Conservation (phyloP, 2,113 vertebrate species). For the Pygoscelis antarcticus region DNA sequence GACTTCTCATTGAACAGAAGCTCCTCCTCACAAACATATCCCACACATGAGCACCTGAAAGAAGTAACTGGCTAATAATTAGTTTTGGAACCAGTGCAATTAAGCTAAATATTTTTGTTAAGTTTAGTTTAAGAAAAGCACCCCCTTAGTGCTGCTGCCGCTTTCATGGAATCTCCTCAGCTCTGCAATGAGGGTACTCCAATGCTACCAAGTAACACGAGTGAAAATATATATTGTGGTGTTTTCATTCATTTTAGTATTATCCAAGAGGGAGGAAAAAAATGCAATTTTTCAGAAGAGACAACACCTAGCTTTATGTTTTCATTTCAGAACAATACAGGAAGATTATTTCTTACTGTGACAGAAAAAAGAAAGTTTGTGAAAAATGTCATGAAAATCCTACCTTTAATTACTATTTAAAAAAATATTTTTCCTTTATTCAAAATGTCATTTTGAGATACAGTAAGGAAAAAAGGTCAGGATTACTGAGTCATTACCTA, state of each 20-base stretch:
- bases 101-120: not conserved
- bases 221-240: not conserved
- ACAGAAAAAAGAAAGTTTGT: not conserved
- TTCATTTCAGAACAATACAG: not conserved
- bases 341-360: not conserved
- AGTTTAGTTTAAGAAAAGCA: not conserved
- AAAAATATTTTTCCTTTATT: not conserved
- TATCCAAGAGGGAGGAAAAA: not conserved
- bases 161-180: not conserved
- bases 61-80: not conserved
- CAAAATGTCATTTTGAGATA: not conserved
- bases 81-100: not conserved
- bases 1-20: not conserved
- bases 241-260: not conserved
- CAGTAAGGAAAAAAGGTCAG: not conserved
- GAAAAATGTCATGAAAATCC: not conserved
- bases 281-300: not conserved
- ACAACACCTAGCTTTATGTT: not conserved
- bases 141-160: not conserved
- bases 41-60: not conserved
- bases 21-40: not conserved
- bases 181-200: not conserved
- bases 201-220: rapidly evolving
- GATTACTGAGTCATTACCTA: not conserved
- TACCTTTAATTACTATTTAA: not conserved